A percentile compares a stretch with the other conserved stretches of the same genome.
Evolutionary conservation across 2,888 invertebrate genomes (phyloP).

Genomic region (Heliconius charithonia): DNA sequence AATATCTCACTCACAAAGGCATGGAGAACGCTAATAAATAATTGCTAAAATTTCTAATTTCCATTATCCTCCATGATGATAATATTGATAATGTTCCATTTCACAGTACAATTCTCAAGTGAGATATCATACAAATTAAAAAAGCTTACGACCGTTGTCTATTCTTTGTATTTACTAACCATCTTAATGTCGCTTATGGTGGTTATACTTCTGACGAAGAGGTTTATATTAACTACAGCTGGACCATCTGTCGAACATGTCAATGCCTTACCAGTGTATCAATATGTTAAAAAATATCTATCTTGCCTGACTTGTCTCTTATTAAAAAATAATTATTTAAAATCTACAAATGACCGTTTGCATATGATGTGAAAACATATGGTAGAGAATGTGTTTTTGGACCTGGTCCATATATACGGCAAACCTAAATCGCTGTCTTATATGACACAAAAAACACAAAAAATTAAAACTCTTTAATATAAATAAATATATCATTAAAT

Average conservation of each 20-base stretch:
- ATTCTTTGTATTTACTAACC: constrained; percentile 88
- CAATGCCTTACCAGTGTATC: constrained; percentile 45
- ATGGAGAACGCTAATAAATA: background rate
- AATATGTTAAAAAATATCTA: constrained; percentile 10
- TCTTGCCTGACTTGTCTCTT: background rate
- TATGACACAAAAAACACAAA: background rate
- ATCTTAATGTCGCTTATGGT: constrained; percentile 99
- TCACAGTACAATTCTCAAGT: constrained; percentile 30
- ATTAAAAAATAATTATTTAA: background rate
- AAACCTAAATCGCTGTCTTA: background rate
- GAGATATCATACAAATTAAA: constrained; percentile 47
- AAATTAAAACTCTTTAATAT: background rate
- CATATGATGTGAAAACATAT: background rate
- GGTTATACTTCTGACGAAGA: constrained; percentile 98
- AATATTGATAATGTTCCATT: background rate
- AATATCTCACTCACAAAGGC: constrained; percentile 46
- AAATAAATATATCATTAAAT: background rate
- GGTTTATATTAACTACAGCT: constrained; percentile 98
- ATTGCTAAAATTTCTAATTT: background rate
- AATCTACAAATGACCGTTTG: background rate
- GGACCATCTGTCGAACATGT: constrained; percentile 91
- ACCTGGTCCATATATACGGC: background rate
- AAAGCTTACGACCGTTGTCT: constrained; percentile 48
- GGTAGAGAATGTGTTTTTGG: background rate
- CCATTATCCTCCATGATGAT: background rate